Base-by-base conservation (phyloP, 2,113 vertebrate genomes). In the Dromas ardeola region DNA sequence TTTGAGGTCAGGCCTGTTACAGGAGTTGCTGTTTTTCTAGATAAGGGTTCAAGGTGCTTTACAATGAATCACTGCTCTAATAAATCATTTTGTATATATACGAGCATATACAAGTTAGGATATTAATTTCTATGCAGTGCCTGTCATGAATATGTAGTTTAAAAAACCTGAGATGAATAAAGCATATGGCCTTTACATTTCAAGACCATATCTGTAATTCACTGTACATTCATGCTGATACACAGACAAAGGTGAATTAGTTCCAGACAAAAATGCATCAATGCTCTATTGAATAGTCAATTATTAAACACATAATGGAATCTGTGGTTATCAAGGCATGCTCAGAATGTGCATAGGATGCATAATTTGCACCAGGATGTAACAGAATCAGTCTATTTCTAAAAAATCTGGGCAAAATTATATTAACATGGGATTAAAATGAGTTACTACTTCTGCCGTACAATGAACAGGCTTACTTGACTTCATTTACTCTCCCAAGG, bases 251-350 rank as follows among this genome's bases (percentile, higher is more conserved):
- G 97, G 97, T 98, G 98, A 98, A 98, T 98, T 98, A 97, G 96
- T 98, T 98, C 94, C 97, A 97, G 97, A 98, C 95, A 98, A 97
- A 98, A 98, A 98, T 95, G 93, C 96, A 96, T 98, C 95, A 95
- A 73, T 97, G 96, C 79, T 97, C 88, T 98, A 97, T 97, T 98
- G 98, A 98, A 97, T 94, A 98, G 98, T 98, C 98, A 98, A 98
- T 98, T 98, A 98, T 98, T 98, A 97, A 98, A 98, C 82, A 97
- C 62, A 90, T 97, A 98, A 97, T 98, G 91, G 96, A 93, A 97
- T 95, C 93, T 65, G 70, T 96, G 93, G 95, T 94, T 98, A 96
- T 96, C 94, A 95, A 97, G 93, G 91, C 97, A 88, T 96, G 93
- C 95, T 94, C 65, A 72, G 82, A 92, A 97, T 97, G 95, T 97